A percentile compares a stretch with the other conserved stretches of the same genome.
Evolutionary conservation across 2,797 vertebrate genomes (phyloP).

Genomic region (Yasuhikotakia modesta): DNA sequence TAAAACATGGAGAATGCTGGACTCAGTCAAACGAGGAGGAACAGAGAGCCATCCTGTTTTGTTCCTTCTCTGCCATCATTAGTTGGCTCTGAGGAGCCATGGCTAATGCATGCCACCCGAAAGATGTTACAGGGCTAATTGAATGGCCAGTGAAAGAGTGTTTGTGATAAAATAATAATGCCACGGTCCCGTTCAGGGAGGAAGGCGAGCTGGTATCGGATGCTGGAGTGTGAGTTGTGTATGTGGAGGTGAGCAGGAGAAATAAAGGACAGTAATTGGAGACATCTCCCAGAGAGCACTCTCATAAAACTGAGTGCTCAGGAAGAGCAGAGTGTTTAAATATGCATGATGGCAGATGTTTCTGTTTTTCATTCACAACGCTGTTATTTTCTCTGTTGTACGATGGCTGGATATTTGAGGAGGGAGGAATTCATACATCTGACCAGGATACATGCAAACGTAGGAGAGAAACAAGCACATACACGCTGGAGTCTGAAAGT

Average conservation of each 20-base stretch:
- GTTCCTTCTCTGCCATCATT: constrained; percentile 13
- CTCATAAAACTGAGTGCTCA: constrained; percentile 49
- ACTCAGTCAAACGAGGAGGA: constrained; percentile 11
- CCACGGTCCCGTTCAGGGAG: constrained; percentile 16
- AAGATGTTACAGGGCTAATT: constrained; percentile 46
- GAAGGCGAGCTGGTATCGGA: constrained; percentile 29
- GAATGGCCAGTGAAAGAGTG: constrained; percentile 32
- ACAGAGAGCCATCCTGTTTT: constrained; percentile 11
- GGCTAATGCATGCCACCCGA: constrained; percentile 36
- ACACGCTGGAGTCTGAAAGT: not conserved
- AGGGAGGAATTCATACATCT: not conserved
- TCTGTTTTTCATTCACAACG: constrained; percentile 47
- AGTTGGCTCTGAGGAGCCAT: constrained; percentile 34
- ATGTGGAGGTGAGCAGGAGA: constrained; percentile 43
- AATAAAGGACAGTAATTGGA: constrained; percentile 53
- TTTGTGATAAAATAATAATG: constrained; percentile 44
- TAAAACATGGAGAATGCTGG: constrained; percentile 25
- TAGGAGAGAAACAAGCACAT: not conserved
- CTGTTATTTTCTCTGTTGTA: constrained; percentile 46
- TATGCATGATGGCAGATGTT: constrained; percentile 56
- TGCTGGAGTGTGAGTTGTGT: constrained; percentile 45
- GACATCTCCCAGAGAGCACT: constrained; percentile 26
- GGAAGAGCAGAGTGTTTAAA: constrained; percentile 49
- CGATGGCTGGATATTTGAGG: constrained; percentile 19
- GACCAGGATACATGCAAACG: not conserved